Conservation (phyloP, 1,140 invertebrate genomes). For the Gonatopus flavifemur region DNA sequence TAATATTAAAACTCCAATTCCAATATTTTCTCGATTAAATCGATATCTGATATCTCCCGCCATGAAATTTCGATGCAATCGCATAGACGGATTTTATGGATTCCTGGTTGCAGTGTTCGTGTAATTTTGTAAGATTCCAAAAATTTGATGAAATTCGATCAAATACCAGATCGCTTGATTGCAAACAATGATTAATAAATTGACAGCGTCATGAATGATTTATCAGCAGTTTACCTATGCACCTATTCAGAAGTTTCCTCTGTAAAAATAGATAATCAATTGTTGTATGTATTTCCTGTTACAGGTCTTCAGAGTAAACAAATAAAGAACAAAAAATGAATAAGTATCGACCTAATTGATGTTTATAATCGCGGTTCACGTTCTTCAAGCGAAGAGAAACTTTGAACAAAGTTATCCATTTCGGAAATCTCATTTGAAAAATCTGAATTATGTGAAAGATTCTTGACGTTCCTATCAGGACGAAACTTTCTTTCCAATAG, state of each 20-base stretch:
- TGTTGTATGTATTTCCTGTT: background rate
- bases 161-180: too few relatives aligned
- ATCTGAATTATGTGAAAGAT: conserved; percentile 24
- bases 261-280: conserved; percentile 1
- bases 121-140: too few relatives aligned
- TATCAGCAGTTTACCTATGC: too few relatives aligned
- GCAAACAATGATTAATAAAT: too few relatives aligned
- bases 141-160: too few relatives aligned
- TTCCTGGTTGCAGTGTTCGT: too few relatives aligned
- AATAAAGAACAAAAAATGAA: too few relatives aligned
- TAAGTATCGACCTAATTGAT: too few relatives aligned
- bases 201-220: too few relatives aligned
- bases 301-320: conserved; percentile 14
- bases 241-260: too few relatives aligned
- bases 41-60: background rate
- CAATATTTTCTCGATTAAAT: background rate
- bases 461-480: conserved; percentile 32
- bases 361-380: conserved; percentile 9
- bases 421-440: conserved; percentile 14
- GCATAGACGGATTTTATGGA: background rate
- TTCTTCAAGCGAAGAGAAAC: conserved; percentile 1
- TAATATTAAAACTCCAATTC: background rate
- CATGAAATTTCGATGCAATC: background rate
- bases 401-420: conserved; percentile 17
- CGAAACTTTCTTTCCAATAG: conserved; percentile 24